Percentiles rank a stretch among this genome's conserved stretches.
Conservation (phyloP, 2,797 vertebrate genomes). For the Simalia tracyae region DNA sequence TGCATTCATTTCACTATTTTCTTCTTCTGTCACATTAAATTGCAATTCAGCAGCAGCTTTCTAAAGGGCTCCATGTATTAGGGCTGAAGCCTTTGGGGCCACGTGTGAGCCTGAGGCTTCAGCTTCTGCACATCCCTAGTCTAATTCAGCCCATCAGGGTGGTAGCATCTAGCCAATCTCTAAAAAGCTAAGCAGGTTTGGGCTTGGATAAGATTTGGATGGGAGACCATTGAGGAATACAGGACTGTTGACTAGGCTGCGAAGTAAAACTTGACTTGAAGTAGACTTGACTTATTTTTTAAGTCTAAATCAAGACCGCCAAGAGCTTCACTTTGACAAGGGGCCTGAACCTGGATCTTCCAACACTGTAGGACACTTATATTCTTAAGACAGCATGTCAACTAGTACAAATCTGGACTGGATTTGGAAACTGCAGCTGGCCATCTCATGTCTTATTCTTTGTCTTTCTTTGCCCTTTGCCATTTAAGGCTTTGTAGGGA, state of each 20-base stretch:
- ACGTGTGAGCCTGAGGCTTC: background rate
- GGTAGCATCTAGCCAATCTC: background rate
- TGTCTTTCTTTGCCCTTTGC: background rate
- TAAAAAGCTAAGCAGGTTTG: background rate
- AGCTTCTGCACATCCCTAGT: background rate
- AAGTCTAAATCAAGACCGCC: background rate
- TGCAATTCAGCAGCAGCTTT: background rate
- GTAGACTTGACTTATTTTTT: background rate
- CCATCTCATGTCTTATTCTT: background rate
- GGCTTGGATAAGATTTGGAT: background rate
- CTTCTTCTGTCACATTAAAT: background rate
- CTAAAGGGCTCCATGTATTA: background rate
- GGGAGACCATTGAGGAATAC: background rate
- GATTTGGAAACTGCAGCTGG: background rate
- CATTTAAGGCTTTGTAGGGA: background rate
- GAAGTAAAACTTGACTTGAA: background rate
- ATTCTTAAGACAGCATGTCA: background rate
- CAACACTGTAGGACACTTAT: background rate
- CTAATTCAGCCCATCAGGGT: background rate
- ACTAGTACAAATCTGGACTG: background rate
- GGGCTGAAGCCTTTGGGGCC: background rate
- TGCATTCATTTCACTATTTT: background rate
- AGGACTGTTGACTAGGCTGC: background rate
- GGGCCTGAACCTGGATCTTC: background rate
- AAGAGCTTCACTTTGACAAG: background rate